Evolutionary conservation across 2,797 vertebrate species (phyloP).

Genomic region (Chelon labrosus): DNA sequence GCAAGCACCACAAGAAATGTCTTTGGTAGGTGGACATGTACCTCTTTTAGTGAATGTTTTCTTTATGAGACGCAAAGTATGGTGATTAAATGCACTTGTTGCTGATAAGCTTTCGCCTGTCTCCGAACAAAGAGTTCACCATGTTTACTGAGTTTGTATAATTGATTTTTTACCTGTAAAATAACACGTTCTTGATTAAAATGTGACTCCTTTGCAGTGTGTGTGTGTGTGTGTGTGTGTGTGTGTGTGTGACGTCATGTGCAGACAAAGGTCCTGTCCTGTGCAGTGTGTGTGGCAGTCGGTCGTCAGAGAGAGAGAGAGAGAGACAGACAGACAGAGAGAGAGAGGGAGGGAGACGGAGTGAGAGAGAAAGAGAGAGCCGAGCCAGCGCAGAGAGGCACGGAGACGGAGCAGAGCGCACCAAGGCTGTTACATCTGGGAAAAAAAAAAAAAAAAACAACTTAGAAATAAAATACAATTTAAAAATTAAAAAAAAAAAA

Average conservation of each 20-base stretch:
- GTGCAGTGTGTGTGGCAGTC: conserved; percentile 53
- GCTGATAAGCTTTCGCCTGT: conserved; percentile 12
- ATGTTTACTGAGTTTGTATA: no score
- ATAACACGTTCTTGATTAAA: background rate
- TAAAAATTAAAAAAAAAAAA: no score
- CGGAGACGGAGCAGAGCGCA: conserved; percentile 60
- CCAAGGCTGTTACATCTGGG: conserved; percentile 45
- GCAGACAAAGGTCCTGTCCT: conserved; percentile 70
- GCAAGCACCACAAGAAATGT: conserved; percentile 31
- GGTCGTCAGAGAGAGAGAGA: conserved; percentile 15
- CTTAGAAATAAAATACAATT: background rate
- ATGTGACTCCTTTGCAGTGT: background rate
- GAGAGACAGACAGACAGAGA: conserved; percentile 54
- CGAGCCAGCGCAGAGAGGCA: conserved; percentile 71
- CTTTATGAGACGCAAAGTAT: background rate
- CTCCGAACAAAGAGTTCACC: background rate
- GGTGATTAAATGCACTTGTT: conserved; percentile 34
- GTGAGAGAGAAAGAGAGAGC: conserved; percentile 26
- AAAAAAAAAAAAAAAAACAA: background rate
- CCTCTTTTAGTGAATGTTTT: background rate
- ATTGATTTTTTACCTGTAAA: background rate
- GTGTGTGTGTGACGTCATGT: conserved; percentile 73
- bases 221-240: conserved; percentile 21
- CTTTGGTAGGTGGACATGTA: conserved; percentile 15
- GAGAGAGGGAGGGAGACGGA: conserved; percentile 68